Percentiles rank a stretch among this genome's conserved stretches.
Conservation (phyloP, 2,888 invertebrate genomes). For the Ceratothoa steindachneri region DNA sequence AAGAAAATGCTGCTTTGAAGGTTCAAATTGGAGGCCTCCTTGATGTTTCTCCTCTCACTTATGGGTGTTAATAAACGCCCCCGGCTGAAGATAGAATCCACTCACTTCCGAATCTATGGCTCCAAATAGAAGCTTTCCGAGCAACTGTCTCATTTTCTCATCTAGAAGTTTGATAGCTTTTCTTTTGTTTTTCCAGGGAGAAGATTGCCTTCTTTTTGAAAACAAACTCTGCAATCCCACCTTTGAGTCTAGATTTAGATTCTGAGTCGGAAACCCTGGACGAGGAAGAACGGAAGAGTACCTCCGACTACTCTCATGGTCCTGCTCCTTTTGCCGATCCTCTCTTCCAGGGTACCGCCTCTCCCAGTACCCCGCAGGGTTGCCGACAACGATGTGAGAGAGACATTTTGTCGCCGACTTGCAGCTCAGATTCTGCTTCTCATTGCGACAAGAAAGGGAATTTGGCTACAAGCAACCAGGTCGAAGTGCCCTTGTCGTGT, state of each 20-base stretch:
- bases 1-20: too few species aligned
- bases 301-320: background rate
- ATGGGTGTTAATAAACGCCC: too few species aligned
- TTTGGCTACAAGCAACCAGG: too few species aligned
- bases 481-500: background rate
- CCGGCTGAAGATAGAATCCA: too few species aligned
- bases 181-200: slow-evolving; percentile 42
- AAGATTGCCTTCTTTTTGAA: slow-evolving; percentile 46
- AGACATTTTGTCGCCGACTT: background rate
- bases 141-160: too few species aligned
- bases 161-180: too few species aligned
- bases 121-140: too few species aligned
- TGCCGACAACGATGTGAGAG: background rate
- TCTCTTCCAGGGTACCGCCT: background rate
- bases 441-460: too few species aligned
- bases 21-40: too few species aligned
- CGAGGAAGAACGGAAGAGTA: background rate
- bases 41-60: too few species aligned
- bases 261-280: slow-evolving; percentile 14
- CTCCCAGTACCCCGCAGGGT: background rate
- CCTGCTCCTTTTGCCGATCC: background rate
- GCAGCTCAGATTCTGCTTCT: background rate
- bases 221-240: slow-evolving; percentile 31
- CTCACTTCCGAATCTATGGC: too few species aligned
- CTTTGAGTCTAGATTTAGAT: slow-evolving; percentile 27